Evolutionary conservation across 2,113 vertebrate genomes (phyloP).

Genomic region (Erinaceus europaeus): DNA sequence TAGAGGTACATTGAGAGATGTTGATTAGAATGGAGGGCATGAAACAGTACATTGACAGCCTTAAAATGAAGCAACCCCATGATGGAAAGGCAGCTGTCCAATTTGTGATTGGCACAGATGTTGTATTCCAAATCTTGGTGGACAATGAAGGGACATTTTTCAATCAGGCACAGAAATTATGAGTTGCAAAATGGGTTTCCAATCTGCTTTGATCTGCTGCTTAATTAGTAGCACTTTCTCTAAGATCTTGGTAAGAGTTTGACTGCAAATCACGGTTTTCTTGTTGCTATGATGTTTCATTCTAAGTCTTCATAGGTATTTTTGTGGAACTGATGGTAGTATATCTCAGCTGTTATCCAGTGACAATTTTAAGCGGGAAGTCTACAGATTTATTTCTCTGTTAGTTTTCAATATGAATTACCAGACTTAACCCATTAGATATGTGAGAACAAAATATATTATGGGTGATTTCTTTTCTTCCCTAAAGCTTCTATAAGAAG

Average conservation of each 20-base stretch:
- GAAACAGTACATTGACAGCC: neutral
- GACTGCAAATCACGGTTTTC: constrained; percentile 6
- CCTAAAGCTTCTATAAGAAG: neutral
- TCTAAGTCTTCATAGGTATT: neutral
- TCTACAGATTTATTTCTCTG: constrained; percentile 12
- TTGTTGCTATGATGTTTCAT: neutral
- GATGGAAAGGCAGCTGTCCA: neutral
- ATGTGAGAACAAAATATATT: constrained; percentile 4
- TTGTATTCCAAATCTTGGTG: neutral
- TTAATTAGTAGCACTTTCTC: neutral
- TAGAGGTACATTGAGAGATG: neutral
- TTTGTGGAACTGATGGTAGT: neutral
- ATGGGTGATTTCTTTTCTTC: constrained; percentile 1
- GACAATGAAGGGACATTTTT: neutral
- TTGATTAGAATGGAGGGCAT: neutral
- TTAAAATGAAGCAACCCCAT: neutral
- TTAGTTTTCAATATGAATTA: constrained; percentile 33
- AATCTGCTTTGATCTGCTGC: neutral
- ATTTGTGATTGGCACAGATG: neutral
- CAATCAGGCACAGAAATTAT: neutral
- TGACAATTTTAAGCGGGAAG: neutral
- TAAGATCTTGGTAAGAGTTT: neutral
- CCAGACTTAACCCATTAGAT: neutral
- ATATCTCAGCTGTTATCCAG: neutral
- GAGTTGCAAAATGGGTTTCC: constrained; percentile 10